A percentile compares a stretch with the other conserved stretches of the same genome.
These are phyloP conservation scores for Prolemur simus DNA, from an alignment of 2,113 vertebrate genomes.

Conservation along the genomic window DNA sequence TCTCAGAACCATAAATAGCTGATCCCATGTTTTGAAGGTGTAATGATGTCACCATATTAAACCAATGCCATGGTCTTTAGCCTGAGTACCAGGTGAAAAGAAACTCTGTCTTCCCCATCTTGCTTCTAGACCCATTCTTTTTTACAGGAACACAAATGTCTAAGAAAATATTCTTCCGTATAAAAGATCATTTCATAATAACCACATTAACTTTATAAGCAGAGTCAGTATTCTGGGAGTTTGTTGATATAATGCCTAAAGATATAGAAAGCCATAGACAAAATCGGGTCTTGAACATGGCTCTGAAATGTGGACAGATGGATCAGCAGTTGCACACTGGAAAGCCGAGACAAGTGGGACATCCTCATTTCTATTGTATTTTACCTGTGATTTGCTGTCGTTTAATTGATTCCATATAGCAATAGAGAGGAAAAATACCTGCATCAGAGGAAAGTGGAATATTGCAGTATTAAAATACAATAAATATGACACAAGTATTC, in stretches of 20 bases:
- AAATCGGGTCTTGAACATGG: background rate
- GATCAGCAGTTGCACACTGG: background rate
- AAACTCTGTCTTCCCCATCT: background rate
- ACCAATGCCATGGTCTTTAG: background rate
- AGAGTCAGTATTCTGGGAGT: background rate
- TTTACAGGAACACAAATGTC: slow-evolving; percentile 22
- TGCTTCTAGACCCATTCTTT: background rate
- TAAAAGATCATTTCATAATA: background rate
- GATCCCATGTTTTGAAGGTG: background rate
- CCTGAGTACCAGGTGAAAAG: background rate
- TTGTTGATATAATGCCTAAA: background rate
- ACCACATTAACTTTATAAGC: background rate
- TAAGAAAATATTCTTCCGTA: background rate
- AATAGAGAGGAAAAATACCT: background rate
- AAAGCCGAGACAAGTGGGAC: background rate
- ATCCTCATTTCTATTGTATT: background rate
- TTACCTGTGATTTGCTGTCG: background rate
- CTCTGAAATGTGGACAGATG: background rate
- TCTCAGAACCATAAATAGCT: background rate
- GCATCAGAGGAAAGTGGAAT: background rate
- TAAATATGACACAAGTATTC: background rate
- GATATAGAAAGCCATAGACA: background rate
- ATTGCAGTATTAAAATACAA: background rate
- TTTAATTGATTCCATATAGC: background rate
- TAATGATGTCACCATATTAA: background rate